Evolutionary conservation across 2,888 invertebrate species (phyloP), one percentile per base, ranked within the genome.

Genomic region (Galeopsomyia nigrocyanea): DNA sequence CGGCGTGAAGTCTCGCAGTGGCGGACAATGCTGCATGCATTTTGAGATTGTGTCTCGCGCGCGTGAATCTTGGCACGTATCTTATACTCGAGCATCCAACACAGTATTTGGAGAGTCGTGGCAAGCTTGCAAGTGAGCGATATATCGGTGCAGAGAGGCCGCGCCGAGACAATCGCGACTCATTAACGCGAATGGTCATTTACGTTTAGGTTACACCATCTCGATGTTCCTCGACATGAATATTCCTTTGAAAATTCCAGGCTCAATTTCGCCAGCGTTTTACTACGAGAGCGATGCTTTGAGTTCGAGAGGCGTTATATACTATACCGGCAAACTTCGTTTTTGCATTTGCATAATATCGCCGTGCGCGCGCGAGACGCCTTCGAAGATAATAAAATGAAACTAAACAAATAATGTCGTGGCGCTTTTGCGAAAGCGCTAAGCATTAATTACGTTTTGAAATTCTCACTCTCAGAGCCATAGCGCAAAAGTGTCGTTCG

Each of bases 351-450:
- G 82, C 84, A 84, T 84, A 84, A 83, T 83, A 84, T 84, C 82
- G 80, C 82, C 82, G 79, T 80, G 77, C 68, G 77, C 79, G 10
- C 66, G 14, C 71, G 70, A 19, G 78, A 77, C 80, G 80, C 79
- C 80, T 80, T 78, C 78, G 81, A 80, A 81, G 82, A 83, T 83
- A 70, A 74, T 84, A 82, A 84, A 84, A 83, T 82, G 84, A 84
- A 84, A 84, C 84, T 83, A 84, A 84, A 84, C 84, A 84, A 84
- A 84, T 84, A 84, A 84, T 83, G 84, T 81, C 82, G 84, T 26
- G 39, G 39, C 13, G 39, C 39, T 13, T 39, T 26, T 26, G 39
- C 39, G 39, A 39, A 39, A 39, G 83, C 82, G 84, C 83, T 84
- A 81, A 82, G 83, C 82, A 83, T 83, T 84, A 84, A 84, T 84